Percentiles rank a stretch among this genome's conserved stretches.
These are phyloP conservation scores for Hyperoodon ampullatus DNA, from an alignment of 2,113 vertebrate genomes.

Conservation along the genomic window DNA sequence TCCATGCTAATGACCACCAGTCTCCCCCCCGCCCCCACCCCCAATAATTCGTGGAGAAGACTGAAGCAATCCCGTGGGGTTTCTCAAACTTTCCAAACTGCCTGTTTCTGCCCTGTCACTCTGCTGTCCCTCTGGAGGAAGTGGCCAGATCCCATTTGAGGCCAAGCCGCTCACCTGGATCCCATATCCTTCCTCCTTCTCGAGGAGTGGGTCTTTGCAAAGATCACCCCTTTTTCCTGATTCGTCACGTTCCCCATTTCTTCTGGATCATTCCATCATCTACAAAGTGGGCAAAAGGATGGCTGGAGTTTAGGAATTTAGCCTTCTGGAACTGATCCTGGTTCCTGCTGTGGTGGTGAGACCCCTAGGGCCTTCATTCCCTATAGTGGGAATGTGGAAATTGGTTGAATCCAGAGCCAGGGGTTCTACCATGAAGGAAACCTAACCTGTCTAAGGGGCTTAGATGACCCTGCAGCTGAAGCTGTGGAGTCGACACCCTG, in stretches of 20 bases:
- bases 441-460: background rate
- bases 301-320: background rate
- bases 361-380: background rate
- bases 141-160: background rate
- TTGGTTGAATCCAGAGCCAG: background rate
- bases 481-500: background rate
- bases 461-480: background rate
- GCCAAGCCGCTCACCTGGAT: background rate
- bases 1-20: background rate
- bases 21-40: too few relatives aligned
- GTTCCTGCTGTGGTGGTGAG: background rate
- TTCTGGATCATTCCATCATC: background rate
- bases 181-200: background rate
- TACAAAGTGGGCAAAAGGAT: background rate
- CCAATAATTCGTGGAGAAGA: background rate
- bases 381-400: background rate
- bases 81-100: background rate
- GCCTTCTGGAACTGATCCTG: background rate
- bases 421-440: background rate
- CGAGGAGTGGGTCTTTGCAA: background rate
- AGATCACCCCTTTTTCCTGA: background rate
- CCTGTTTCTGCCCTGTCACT: background rate
- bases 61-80: background rate
- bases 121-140: background rate
- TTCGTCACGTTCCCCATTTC: background rate